Percentiles rank a stretch among this genome's conserved stretches.
Conservation (phyloP, 2,888 invertebrate species). For the Cephus spinipes region DNA sequence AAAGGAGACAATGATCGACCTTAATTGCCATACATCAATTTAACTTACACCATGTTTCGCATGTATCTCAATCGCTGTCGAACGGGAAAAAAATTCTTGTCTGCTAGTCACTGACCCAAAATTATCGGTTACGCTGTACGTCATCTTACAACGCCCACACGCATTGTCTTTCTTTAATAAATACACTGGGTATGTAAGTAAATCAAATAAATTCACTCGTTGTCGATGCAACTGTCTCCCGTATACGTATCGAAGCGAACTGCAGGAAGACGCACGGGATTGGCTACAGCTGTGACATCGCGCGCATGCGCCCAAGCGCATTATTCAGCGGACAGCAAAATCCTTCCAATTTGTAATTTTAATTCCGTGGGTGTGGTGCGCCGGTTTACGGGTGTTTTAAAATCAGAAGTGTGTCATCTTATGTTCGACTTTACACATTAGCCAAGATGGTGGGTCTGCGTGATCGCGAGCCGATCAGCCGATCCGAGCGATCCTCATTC, state of each 20-base stretch:
- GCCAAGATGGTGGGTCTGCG: conserved; percentile 17
- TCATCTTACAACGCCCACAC: conserved; percentile 29
- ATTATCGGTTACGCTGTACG: conserved; percentile 28
- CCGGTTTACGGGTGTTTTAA: conserved; percentile 8
- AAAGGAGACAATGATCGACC: neutral
- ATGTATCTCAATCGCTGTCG: neutral
- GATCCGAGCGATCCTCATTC: conserved; percentile 5
- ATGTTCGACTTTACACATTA: conserved; percentile 30
- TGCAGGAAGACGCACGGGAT: neutral
- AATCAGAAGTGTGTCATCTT: conserved; percentile 49
- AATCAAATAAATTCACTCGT: neutral
- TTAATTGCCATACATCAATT: neutral
- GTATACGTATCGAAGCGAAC: neutral
- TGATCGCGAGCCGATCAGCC: conserved; percentile 13
- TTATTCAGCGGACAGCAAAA: neutral
- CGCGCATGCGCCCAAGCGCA: neutral
- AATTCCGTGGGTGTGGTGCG: conserved; percentile 45
- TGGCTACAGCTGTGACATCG: neutral
- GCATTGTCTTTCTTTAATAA: conserved; percentile 32
- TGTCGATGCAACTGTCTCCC: neutral
- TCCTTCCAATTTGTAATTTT: conserved; percentile 42
- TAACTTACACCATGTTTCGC: neutral
- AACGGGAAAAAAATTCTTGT: conserved; percentile 5
- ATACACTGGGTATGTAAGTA: neutral
- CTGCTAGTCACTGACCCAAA: conserved; percentile 53